Evolutionary conservation across 1,140 invertebrate species (phyloP).

Genomic region (Galendromus occidentalis): DNA sequence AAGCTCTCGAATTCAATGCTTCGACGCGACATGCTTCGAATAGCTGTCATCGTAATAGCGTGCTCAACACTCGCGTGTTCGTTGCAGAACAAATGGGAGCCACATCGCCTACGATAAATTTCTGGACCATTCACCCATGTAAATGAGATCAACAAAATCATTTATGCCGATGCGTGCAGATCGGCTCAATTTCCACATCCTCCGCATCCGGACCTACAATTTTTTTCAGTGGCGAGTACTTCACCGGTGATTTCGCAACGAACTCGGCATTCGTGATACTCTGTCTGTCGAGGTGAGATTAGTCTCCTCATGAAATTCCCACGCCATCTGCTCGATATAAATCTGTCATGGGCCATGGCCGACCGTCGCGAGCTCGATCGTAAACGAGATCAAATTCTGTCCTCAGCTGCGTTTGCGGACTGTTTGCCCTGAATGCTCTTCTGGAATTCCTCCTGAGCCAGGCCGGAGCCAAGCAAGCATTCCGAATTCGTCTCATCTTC

Average conservation of each 20-base stretch:
- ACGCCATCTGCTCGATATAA: background rate
- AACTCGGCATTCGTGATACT: background rate
- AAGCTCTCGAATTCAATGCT: too few relatives aligned
- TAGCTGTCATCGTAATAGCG: too few relatives aligned
- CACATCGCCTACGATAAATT: too few relatives aligned
- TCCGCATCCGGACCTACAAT: too few relatives aligned
- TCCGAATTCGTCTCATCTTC: background rate
- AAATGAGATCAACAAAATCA: too few relatives aligned
- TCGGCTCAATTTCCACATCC: too few relatives aligned
- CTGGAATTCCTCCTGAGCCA: background rate
- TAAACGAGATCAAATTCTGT: background rate
- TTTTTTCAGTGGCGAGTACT: background rate
- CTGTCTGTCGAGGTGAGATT: background rate
- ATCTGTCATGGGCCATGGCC: background rate
- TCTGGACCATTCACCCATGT: too few relatives aligned
- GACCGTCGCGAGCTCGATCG: background rate
- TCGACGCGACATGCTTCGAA: too few relatives aligned
- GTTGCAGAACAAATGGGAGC: too few relatives aligned
- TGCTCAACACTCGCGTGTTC: too few relatives aligned
- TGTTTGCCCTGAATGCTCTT: background rate
- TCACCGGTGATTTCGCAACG: background rate
- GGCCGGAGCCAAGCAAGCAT: constrained; percentile 1
- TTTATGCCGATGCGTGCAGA: too few relatives aligned
- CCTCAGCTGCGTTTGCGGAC: background rate
- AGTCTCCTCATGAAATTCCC: background rate